phyloP scores from a whole-genome alignment of 2,113 vertebrate species.

The pig (Sus scrofa) region DNA sequence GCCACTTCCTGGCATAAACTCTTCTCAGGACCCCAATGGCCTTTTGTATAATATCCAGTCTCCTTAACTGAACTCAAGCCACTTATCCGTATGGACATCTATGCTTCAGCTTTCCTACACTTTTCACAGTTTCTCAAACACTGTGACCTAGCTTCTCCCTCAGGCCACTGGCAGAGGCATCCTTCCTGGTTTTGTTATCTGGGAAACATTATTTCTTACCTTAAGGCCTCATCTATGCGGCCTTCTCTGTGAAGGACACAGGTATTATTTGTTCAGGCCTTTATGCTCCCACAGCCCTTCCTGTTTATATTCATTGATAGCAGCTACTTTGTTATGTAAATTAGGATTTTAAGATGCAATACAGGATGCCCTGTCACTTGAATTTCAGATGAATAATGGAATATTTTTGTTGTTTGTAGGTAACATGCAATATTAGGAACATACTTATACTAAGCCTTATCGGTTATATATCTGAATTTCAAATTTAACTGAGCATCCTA shows the following conservation, averaged over 20 bases:
- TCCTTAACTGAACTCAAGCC: background rate
- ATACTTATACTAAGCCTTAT: background rate
- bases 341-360: background rate
- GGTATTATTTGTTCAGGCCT: background rate
- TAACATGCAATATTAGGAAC: background rate
- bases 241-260: background rate
- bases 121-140: background rate
- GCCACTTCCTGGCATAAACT: background rate
- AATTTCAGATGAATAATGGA: constrained; percentile 14
- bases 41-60: background rate
- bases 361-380: background rate
- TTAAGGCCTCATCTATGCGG: background rate
- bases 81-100: background rate
- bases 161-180: background rate
- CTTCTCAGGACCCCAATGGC: background rate
- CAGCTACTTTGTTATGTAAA: background rate
- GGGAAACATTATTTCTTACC: background rate
- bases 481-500: background rate
- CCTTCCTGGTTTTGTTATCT: background rate
- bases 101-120: background rate
- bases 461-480: background rate
- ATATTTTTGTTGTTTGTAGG: background rate
- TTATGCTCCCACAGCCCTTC: background rate
- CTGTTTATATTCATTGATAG: background rate
- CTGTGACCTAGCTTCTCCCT: background rate